Evolutionary conservation across 2,113 vertebrate species (phyloP).

Genomic region (Sebastes fasciatus): DNA sequence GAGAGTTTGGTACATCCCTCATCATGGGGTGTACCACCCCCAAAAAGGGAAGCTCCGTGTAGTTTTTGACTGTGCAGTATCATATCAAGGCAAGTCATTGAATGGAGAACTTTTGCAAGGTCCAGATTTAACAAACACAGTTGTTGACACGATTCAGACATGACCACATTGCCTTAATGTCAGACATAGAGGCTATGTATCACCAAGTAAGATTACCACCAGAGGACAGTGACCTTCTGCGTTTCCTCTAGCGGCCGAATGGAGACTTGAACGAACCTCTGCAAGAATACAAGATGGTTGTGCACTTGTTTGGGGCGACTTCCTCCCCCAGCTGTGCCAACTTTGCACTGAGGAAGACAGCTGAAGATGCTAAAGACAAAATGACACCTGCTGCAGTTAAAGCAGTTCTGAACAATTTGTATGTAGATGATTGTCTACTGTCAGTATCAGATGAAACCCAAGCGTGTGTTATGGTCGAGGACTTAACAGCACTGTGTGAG

Average conservation of each 20-base stretch:
- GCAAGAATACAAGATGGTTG: not conserved
- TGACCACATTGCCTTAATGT: not conserved
- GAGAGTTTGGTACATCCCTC: too few species aligned
- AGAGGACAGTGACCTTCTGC: not conserved
- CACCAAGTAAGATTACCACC: not conserved
- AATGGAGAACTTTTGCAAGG: too few species aligned
- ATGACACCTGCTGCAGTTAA: not conserved
- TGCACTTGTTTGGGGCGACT: not conserved
- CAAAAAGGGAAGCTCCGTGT: too few species aligned
- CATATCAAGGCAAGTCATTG: too few species aligned
- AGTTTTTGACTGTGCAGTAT: too few species aligned
- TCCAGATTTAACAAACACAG: too few species aligned
- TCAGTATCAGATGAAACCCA: not conserved
- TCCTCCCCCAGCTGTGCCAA: not conserved
- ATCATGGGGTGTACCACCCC: too few species aligned
- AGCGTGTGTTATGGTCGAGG: not conserved
- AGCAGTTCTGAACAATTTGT: not conserved
- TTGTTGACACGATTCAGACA: not conserved
- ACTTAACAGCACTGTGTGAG: not conserved
- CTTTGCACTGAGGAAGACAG: not conserved
- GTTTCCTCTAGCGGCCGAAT: not conserved
- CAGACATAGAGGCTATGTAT: not conserved
- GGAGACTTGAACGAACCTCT: not conserved
- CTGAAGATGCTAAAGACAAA: not conserved
- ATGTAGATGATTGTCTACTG: not conserved